These are phyloP conservation scores for Lepidocyrtinus sp. DNA, from an alignment of 2,888 invertebrate genomes.

Conservation along the genomic window DNA sequence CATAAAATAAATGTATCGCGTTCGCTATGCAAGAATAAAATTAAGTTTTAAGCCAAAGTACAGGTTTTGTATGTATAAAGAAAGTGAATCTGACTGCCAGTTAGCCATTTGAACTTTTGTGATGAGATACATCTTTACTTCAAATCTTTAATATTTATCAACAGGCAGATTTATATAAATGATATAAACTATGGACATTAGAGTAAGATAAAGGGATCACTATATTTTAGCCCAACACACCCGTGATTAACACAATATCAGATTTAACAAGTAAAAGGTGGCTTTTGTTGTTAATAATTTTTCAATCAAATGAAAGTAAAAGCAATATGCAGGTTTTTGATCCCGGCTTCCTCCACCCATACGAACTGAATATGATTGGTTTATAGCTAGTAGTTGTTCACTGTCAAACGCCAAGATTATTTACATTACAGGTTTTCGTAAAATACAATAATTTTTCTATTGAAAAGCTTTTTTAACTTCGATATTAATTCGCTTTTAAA, in stretches of 20 bases:
- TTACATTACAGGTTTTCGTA: constrained; percentile 28
- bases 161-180: neutral
- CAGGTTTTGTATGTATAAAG: constrained; percentile 1
- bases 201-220: no score
- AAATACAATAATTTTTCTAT: neutral
- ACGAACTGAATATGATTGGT: neutral
- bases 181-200: no score
- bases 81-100: constrained; percentile 29
- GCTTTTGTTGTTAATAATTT: neutral
- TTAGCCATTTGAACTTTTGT: neutral
- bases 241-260: neutral
- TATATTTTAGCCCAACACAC: constrained; percentile 6
- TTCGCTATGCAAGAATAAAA: no score
- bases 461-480: neutral
- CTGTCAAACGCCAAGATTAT: constrained; percentile 16
- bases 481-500: constrained; percentile 3
- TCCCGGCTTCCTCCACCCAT: neutral
- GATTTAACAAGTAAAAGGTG: neutral
- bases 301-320: neutral
- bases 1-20: no score
- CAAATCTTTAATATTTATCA: neutral
- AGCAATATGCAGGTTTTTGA: neutral
- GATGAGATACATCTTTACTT: neutral
- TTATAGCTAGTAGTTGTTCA: neutral
- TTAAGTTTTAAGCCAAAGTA: neutral